Conservation (phyloP, 2,797 vertebrate species). For the Schizopygopsis pylzovi region DNA sequence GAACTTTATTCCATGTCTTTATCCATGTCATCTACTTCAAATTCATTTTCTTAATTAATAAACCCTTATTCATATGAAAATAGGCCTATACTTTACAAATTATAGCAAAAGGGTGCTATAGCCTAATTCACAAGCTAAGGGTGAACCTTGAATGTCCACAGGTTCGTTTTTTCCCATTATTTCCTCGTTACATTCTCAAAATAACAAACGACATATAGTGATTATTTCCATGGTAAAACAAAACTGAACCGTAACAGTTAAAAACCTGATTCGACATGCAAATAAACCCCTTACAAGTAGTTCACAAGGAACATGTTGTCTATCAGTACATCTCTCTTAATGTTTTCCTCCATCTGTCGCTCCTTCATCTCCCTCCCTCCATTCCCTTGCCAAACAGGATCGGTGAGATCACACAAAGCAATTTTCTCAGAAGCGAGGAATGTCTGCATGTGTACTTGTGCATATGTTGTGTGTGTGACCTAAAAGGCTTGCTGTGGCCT, state of each 20-base stretch:
- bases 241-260: constrained; percentile 35
- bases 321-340: constrained; percentile 21
- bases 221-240: constrained; percentile 9
- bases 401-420: constrained; percentile 79
- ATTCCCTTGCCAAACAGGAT: constrained; percentile 82
- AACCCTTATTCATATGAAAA: not conserved
- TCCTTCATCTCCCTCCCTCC: constrained; percentile 71
- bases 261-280: constrained; percentile 77
- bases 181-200: constrained; percentile 20
- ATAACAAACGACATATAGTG: constrained; percentile 8
- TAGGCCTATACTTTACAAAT: not conserved
- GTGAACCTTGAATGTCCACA: not conserved
- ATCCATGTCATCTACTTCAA: not conserved
- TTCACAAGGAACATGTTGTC: constrained; percentile 17
- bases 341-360: constrained; percentile 57
- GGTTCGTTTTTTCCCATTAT: not conserved
- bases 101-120: not conserved
- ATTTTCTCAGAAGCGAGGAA: constrained; percentile 83
- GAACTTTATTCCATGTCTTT: not conserved
- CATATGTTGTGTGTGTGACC: constrained; percentile 27
- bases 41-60: not conserved
- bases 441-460: constrained; percentile 63
- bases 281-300: constrained; percentile 75
- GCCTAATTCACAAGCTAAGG: not conserved
- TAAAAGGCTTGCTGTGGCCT: constrained; percentile 40